Evolutionary conservation across 2,888 invertebrate genomes (phyloP).

Genomic region (Lumbricus terrestris): DNA sequence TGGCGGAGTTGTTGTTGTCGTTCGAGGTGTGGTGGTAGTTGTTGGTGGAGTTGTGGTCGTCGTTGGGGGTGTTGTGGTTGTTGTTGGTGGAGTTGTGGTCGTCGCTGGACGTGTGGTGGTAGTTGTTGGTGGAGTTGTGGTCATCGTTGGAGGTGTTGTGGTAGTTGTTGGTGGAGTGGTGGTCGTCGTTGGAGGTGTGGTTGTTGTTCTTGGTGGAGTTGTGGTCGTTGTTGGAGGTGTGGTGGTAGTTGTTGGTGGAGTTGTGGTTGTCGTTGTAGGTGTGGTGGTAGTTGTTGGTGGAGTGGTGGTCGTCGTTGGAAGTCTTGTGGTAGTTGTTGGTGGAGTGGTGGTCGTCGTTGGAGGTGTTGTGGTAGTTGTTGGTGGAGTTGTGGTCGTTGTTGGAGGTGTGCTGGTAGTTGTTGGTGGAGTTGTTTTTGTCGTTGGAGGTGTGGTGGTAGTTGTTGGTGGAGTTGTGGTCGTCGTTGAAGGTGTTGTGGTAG

Average conservation of each 20-base stretch:
- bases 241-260: not conserved
- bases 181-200: not conserved
- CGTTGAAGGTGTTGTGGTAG: not conserved
- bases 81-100: not conserved
- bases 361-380: not conserved
- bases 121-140: not conserved
- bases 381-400: not conserved
- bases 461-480: not conserved
- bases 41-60: not conserved
- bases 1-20: not conserved
- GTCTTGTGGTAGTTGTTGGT: not conserved
- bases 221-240: not conserved
- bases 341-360: not conserved
- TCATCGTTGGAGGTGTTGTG: not conserved
- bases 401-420: not conserved
- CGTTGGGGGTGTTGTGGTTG: not conserved
- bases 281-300: not conserved
- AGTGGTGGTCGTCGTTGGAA: not conserved
- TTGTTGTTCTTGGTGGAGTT: not conserved
- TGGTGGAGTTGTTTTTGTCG: not conserved
- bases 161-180: not conserved
- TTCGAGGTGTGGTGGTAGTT: not conserved
- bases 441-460: not conserved
- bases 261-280: not conserved
- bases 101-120: not conserved